phyloP scores from a whole-genome alignment of 1,140 invertebrate genomes.

The Helicorthomorpha holstii region DNA sequence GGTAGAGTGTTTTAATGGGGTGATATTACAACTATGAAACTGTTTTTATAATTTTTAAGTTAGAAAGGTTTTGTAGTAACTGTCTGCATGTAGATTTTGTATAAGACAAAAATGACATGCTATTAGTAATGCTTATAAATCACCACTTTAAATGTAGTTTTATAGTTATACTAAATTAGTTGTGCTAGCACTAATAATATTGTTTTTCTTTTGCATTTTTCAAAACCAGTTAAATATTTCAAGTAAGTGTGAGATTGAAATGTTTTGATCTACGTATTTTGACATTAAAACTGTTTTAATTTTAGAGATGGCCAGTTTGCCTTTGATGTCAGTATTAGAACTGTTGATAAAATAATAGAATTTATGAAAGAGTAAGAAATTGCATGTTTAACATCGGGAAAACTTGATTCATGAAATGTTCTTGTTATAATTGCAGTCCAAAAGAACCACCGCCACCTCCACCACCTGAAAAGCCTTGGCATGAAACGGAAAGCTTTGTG shows the following conservation, averaged over 20 bases:
- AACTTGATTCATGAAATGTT: background rate
- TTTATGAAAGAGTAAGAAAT: conserved; percentile 52
- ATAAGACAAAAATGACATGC: background rate
- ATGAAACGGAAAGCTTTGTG: conserved; percentile 46
- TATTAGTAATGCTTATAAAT: too few relatives aligned
- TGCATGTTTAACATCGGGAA: background rate
- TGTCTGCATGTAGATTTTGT: background rate
- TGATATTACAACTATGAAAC: too few relatives aligned
- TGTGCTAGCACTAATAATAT: too few relatives aligned
- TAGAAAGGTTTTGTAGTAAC: background rate
- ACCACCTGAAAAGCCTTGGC: conserved; percentile 58
- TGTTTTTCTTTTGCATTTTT: conserved; percentile 7
- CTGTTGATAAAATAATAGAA: conserved; percentile 52
- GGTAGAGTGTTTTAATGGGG: conserved; percentile 51
- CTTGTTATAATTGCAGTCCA: conserved; percentile 20
- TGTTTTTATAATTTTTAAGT: too few relatives aligned
- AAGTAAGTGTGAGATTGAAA: conserved; percentile 14
- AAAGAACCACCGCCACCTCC: conserved; percentile 65
- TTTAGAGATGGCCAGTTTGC: conserved; percentile 43
- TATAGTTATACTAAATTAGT: too few relatives aligned
- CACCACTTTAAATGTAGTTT: too few relatives aligned
- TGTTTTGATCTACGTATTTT: conserved; percentile 7
- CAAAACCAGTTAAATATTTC: conserved; percentile 19
- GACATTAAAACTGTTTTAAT: conserved; percentile 10
- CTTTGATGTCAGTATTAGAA: conserved; percentile 57